phyloP scores from a whole-genome alignment of 2,797 vertebrate genomes.

The Sebastes umbrosus region DNA sequence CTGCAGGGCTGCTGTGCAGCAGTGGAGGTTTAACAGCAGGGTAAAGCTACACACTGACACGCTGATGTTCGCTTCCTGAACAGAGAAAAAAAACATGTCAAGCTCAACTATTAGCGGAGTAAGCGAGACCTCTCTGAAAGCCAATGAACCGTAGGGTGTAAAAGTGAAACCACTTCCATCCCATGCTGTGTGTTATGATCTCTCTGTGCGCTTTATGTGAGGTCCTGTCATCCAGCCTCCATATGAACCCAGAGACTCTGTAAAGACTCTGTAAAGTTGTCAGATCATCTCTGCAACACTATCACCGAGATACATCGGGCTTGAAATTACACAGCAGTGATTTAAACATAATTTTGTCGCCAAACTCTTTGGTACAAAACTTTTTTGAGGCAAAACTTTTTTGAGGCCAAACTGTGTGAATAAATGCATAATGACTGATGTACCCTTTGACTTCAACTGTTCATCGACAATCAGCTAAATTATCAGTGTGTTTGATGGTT shows the following conservation, averaged over 20 bases:
- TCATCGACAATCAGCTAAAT: not conserved
- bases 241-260: not conserved
- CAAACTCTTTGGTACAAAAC: not conserved
- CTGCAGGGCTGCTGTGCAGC: slow-evolving; percentile 8
- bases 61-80: slow-evolving; percentile 19
- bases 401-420: not conserved
- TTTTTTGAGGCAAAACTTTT: not conserved
- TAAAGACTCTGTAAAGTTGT: slow-evolving; percentile 13
- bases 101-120: slow-evolving; percentile 29
- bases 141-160: slow-evolving; percentile 21
- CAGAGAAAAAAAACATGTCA: slow-evolving; percentile 12
- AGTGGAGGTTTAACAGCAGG: slow-evolving; percentile 22
- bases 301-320: not conserved
- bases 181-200: slow-evolving; percentile 41
- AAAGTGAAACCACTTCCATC: slow-evolving; percentile 34
- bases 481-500: not conserved
- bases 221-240: slow-evolving; percentile 31
- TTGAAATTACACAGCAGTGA: not conserved
- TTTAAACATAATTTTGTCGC: not conserved
- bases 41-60: slow-evolving; percentile 1
- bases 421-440: not conserved
- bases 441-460: not conserved
- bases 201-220: slow-evolving; percentile 25
- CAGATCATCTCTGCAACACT: slow-evolving; percentile 5
- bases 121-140: slow-evolving; percentile 19